Evolutionary conservation across 2,113 vertebrate genomes (phyloP).

Genomic region (Kryptolebias marmoratus): DNA sequence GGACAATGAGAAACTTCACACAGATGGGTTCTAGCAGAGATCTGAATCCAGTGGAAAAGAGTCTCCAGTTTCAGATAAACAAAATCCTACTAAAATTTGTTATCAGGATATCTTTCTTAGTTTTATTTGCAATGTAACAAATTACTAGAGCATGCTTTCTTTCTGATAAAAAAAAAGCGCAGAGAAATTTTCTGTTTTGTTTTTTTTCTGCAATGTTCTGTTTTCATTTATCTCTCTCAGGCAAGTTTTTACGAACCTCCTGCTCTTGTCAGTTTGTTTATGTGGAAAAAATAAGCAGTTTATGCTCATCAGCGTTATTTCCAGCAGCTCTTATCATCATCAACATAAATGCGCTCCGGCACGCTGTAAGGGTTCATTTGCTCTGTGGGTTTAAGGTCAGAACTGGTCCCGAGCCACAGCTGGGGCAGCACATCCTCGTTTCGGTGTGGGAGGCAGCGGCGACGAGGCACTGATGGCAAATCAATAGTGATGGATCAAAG

Average conservation of each 20-base stretch:
- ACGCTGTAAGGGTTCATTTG: not conserved
- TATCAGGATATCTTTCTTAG: too few relatives aligned
- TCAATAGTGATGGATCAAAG: conserved; percentile 80
- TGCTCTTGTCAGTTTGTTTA: conserved; percentile 3
- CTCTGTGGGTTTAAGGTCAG: conserved; percentile 50
- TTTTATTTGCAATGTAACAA: too few relatives aligned
- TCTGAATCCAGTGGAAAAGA: too few relatives aligned
- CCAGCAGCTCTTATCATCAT: not conserved
- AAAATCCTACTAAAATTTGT: too few relatives aligned
- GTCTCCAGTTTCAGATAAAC: too few relatives aligned
- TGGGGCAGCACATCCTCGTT: conserved; percentile 7
- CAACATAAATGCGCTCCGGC: too few relatives aligned
- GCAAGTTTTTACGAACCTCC: conserved; percentile 30
- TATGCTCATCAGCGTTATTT: conserved; percentile 16
- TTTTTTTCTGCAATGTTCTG: not conserved
- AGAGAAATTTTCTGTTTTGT: not conserved
- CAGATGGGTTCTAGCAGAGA: too few relatives aligned
- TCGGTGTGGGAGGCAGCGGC: conserved; percentile 48
- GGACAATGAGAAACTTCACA: too few relatives aligned
- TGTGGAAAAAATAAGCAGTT: conserved; percentile 35
- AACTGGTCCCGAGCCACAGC: conserved; percentile 3
- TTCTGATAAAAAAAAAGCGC: too few relatives aligned
- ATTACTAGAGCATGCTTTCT: too few relatives aligned
- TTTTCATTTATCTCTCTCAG: conserved; percentile 28
- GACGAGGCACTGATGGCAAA: conserved; percentile 70